Evolutionary conservation across 1,140 invertebrate species (phyloP).

Genomic region (Drosophila jambulina): DNA sequence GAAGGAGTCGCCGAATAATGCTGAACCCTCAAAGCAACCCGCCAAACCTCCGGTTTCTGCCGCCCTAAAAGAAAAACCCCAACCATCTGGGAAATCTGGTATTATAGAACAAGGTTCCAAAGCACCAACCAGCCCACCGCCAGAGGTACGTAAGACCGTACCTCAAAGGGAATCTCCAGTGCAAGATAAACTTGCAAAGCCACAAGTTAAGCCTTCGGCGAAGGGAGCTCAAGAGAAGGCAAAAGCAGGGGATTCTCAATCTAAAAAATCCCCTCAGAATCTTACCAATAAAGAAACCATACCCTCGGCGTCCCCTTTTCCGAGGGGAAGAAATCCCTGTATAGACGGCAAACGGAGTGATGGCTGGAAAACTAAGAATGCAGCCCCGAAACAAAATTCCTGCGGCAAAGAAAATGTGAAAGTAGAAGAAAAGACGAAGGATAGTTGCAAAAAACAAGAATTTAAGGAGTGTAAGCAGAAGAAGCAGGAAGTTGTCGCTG

Average conservation of each 20-base stretch:
- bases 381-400: too few relatives aligned
- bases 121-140: too few relatives aligned
- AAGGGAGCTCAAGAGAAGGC: too few relatives aligned
- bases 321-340: conserved; percentile 11
- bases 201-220: background rate
- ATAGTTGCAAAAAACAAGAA: too few relatives aligned
- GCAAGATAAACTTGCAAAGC: background rate
- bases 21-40: background rate
- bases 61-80: background rate
- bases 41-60: background rate
- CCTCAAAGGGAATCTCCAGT: background rate
- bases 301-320: background rate
- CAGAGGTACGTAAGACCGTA: too few relatives aligned
- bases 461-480: too few relatives aligned
- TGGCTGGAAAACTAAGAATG: background rate
- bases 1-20: background rate
- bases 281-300: too few relatives aligned
- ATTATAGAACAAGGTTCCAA: background rate
- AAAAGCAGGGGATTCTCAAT: background rate
- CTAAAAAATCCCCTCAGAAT: background rate
- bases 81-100: background rate
- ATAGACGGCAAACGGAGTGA: background rate
- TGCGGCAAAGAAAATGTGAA: too few relatives aligned
- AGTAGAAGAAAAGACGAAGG: too few relatives aligned
- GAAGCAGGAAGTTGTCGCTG: too few relatives aligned